phyloP scores from a whole-genome alignment of 2,113 vertebrate species.

The Dermatemys mawii region DNA sequence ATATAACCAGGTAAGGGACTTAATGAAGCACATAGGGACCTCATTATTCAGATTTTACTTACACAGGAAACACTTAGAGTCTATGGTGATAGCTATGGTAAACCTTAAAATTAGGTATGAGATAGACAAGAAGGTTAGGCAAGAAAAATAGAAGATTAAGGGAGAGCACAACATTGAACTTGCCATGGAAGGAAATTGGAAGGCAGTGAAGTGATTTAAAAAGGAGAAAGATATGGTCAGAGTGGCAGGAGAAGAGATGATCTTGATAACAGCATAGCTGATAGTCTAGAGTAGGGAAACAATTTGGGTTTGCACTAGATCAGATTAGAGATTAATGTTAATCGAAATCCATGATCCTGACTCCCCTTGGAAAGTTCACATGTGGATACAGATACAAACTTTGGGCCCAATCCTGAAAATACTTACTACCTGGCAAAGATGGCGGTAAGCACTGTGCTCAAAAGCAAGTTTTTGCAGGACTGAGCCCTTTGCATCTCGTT shows the following conservation, averaged over 20 bases:
- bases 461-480: not conserved
- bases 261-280: not conserved
- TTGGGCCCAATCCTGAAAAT: not conserved
- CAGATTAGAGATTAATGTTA: not conserved
- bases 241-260: not conserved
- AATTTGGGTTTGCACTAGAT: not conserved
- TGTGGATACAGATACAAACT: not conserved
- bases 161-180: not conserved
- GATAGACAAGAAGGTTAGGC: not conserved
- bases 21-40: not conserved
- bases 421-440: not conserved
- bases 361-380: not conserved
- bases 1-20: not conserved
- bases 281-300: not conserved
- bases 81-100: not conserved
- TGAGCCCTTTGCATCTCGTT: not conserved
- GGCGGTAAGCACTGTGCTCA: not conserved
- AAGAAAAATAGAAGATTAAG: not conserved
- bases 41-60: not conserved
- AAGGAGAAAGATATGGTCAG: not conserved
- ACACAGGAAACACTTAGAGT: not conserved
- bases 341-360: not conserved
- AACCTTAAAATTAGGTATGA: not conserved
- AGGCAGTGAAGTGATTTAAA: not conserved
- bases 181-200: conserved; percentile 20